Base-by-base conservation (phyloP, 2,797 vertebrate species). In the Pangasius krempfi region DNA sequence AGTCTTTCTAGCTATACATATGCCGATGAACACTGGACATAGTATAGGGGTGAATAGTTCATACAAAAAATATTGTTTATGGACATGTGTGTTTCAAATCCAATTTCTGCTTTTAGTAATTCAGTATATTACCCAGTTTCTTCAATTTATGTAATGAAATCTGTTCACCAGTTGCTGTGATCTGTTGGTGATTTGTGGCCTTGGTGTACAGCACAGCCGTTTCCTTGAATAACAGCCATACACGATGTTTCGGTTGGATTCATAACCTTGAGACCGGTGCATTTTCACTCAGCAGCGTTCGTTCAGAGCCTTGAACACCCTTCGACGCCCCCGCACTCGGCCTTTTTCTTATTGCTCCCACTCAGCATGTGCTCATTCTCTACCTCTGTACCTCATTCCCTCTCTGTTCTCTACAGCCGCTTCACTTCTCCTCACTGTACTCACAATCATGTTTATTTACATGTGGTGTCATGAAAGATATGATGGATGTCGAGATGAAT, bases 371-470 rank as follows among this genome's bases (percentile, higher is more conserved):
- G 44, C 68, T 89, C 76, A 52, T 75, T 87, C 64, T 52, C 64
- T 89, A 60, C 56, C 62, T n/a, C 89, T 91, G 87, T 93, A 92
- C 50, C 93, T 94, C 94, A 91, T 92, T 94, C 94, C 91, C 91
- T 93, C 89, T 33, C 90, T 91, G 54, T 81, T 89, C 62, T 89
- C 60, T 86, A 54, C 54, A 68, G 83, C 56, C 22, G 79, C 10
- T 60, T 89, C 40, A 66, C 72, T 72, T 76, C 76, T 87, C 52
- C 86, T 85, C 64, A 44, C 27, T 83, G 30, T 37, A 64, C 64
- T 68, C n/a, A 12, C 87, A 66, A 22, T 76, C 66, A 52, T 86
- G 80, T 88, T 87, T 47, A 66, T 92, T 22, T 84, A 92, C 91
- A 79, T 56, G 30, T 50, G 81, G 62, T 54, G 83, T 84, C 70